A percentile compares a stretch with the other conserved stretches of the same genome.
These are phyloP conservation scores for Monomorium pharaonis DNA, from an alignment of 1,140 invertebrate species.

Conservation along the genomic window DNA sequence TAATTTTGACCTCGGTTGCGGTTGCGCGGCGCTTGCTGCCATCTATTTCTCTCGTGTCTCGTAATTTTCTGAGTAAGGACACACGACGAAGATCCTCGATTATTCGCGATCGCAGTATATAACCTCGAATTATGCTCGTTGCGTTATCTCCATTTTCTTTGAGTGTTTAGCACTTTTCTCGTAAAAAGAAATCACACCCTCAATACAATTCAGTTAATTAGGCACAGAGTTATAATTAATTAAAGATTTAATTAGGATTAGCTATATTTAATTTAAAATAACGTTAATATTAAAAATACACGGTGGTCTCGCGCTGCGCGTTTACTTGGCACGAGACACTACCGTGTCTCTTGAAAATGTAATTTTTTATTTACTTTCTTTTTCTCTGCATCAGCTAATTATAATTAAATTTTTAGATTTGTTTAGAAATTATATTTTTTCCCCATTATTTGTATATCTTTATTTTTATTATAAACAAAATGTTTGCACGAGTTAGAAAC, in stretches of 20 bases:
- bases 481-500: background rate
- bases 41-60: slow-evolving; percentile 71
- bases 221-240: background rate
- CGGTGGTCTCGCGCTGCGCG: no score
- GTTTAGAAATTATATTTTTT: background rate
- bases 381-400: background rate
- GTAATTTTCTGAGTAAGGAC: slow-evolving; percentile 62
- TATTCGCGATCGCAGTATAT: slow-evolving; percentile 24
- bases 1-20: slow-evolving; percentile 64
- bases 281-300: background rate
- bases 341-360: no score
- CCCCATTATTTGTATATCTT: background rate
- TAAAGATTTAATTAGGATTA: background rate
- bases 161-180: background rate
- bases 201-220: background rate
- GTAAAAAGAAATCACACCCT: background rate
- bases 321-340: no score
- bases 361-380: background rate
- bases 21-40: slow-evolving; percentile 18
- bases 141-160: background rate
- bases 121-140: slow-evolving; percentile 30
- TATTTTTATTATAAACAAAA: background rate
- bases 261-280: background rate
- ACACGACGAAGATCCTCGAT: slow-evolving; percentile 36
- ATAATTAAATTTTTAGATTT: background rate